Conservation (phyloP, 2,888 invertebrate species). For the Criorhina ranunculi region DNA sequence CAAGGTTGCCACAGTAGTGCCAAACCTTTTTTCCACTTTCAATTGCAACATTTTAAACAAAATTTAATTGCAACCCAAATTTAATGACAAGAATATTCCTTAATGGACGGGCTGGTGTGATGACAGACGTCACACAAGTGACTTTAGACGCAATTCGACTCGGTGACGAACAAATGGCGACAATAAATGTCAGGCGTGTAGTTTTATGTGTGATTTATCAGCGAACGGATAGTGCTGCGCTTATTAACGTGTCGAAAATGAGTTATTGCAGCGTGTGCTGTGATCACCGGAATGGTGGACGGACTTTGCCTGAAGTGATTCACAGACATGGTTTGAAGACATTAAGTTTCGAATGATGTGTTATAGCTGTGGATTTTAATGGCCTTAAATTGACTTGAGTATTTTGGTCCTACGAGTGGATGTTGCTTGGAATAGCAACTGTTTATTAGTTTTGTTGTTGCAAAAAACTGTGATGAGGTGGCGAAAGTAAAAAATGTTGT, state of each 20-base stretch:
- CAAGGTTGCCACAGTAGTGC: slow-evolving; percentile 35
- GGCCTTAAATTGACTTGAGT: slow-evolving; percentile 36
- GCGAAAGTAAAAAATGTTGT: no score
- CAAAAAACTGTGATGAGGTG: no score
- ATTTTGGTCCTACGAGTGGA: slow-evolving; percentile 12
- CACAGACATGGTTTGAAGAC: slow-evolving; percentile 4
- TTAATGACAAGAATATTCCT: slow-evolving; percentile 20
- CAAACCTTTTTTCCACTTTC: slow-evolving; percentile 27
- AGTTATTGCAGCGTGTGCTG: slow-evolving; percentile 29
- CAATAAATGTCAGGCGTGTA: slow-evolving; percentile 64
- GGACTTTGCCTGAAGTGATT: slow-evolving; percentile 7
- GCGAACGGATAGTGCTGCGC: slow-evolving; percentile 19
- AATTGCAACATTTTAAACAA: slow-evolving; percentile 22
- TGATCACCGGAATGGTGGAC: slow-evolving; percentile 1
- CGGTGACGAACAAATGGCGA: slow-evolving; percentile 48
- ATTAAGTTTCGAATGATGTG: slow-evolving; percentile 31
- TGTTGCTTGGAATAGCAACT: slow-evolving; percentile 1
- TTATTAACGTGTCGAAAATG: slow-evolving; percentile 60
- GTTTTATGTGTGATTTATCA: slow-evolving; percentile 64
- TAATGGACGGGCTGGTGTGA: slow-evolving; percentile 16
- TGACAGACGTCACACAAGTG: slow-evolving; percentile 7
- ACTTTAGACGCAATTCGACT: background rate
- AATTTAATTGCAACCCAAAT: slow-evolving; percentile 30
- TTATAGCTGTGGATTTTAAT: slow-evolving; percentile 25
- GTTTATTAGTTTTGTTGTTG: no score